Percentiles rank a stretch among this genome's conserved stretches.
Evolutionary conservation across 53 echinoderm and acorn worm genomes (phyloP).

Genomic region (Patiria pectinifera): DNA sequence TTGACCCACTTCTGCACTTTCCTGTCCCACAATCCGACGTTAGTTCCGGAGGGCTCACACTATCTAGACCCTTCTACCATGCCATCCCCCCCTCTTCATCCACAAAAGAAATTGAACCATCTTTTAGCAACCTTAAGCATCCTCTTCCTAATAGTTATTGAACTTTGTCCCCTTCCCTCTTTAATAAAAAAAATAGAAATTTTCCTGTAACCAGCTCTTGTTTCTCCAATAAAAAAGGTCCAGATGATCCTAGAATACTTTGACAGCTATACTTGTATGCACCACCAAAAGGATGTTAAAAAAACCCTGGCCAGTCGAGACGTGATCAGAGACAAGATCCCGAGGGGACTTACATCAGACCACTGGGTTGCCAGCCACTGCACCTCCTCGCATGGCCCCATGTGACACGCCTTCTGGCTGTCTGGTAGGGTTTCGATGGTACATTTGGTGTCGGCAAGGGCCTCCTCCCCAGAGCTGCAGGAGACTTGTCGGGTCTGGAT

Average conservation of each 20-base stretch:
- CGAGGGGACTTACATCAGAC: conserved; percentile 65
- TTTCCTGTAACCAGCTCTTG: too few relatives aligned
- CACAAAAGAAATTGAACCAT: too few relatives aligned
- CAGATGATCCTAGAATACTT: neutral
- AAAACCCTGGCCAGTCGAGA: neutral
- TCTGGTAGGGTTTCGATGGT: conserved; percentile 60
- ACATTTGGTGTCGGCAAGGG: conserved; percentile 64
- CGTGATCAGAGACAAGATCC: neutral
- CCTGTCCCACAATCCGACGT: too few relatives aligned
- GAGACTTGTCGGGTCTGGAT: conserved; percentile 77
- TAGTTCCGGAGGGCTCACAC: too few relatives aligned
- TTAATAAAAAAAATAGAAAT: too few relatives aligned
- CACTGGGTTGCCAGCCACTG: conserved; percentile 80
- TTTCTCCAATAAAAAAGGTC: neutral
- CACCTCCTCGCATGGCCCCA: conserved; percentile 77
- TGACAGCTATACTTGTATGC: neutral
- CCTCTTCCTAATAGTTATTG: too few relatives aligned
- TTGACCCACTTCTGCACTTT: too few relatives aligned
- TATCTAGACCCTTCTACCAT: too few relatives aligned
- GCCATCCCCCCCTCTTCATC: too few relatives aligned
- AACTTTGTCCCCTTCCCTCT: too few relatives aligned
- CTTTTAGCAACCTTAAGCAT: too few relatives aligned
- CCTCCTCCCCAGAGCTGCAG: conserved; percentile 71
- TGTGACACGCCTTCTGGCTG: conserved; percentile 71
- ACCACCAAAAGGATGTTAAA: too few relatives aligned